Evolutionary conservation across 2,113 vertebrate genomes (phyloP), one percentile per base, ranked within the genome.

Genomic region (Rhipidura dahli): DNA sequence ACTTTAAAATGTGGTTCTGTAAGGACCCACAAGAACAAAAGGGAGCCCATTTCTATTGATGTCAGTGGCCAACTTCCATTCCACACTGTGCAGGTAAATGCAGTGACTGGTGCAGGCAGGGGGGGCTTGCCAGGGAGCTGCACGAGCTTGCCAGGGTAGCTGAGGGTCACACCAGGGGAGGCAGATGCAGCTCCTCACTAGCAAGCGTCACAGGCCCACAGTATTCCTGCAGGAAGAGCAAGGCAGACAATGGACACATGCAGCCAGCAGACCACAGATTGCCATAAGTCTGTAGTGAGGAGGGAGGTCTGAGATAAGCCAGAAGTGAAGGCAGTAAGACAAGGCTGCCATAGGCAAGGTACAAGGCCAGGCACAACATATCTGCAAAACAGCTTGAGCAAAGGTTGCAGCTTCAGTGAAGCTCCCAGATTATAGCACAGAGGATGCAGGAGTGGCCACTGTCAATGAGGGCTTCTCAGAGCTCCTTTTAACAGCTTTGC

Each of bases 381-480:
- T 12, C 42, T 72, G 9, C 28, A 59, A 2, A 26, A 37, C 2
- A 77, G 27, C 15, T 57, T 66, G 33, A 84, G 56, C 35, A 61
- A 60, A 31, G 8, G 2, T 21, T 54, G 44, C 51, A 56, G 26
- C 27, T 80, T 47, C 54, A 76, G 22, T 24, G 42, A 81, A 57
- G 37, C 15, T 71, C 21, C 54, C 27, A 51, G 60, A 21, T 13
- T 39, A 47, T 15, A 42, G 8, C 17, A 24, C 2, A 73, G 44
- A 68, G 20, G 31, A 54, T 21, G 27, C 11, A 2, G 30, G 17
- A 85, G n/a, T 0, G 0, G 37, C 16, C 0, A 0, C 15, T 15
- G 4, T 7, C 63, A n/a, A 1, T 16, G 40, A 69, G 13, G 44
- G 6, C 7, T 90, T 86, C 39, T 47, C 37, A 53, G 14, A 73